Percentiles rank a stretch among this genome's conserved stretches.
phyloP scores from a whole-genome alignment of 2,888 invertebrate species.

The Stegana nigrithorax region DNA sequence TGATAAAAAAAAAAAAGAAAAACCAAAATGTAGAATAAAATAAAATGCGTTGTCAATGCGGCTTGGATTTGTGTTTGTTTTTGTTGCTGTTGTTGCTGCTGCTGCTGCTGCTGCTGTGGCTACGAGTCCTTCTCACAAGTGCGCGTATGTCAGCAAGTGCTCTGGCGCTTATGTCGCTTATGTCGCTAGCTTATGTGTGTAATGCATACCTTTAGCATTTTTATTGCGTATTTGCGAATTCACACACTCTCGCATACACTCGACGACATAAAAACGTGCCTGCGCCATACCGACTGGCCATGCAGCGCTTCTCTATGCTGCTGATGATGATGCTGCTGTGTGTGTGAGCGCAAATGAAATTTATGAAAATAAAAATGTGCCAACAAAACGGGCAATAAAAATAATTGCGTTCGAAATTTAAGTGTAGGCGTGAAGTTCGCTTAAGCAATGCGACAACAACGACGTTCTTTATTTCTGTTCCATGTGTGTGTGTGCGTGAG shows the following conservation, averaged over 20 bases:
- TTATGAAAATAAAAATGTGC: slow-evolving; percentile 55
- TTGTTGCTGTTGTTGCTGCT: neutral
- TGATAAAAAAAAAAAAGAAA: slow-evolving; percentile 32
- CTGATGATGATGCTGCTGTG: slow-evolving; percentile 25
- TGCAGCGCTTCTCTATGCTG: slow-evolving; percentile 35
- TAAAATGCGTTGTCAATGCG: too few relatives aligned
- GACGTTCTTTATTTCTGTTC: neutral
- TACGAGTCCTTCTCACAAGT: too few relatives aligned
- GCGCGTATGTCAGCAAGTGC: too few relatives aligned
- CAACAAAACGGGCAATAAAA: slow-evolving; percentile 48
- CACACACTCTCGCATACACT: slow-evolving; percentile 20
- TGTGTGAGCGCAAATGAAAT: slow-evolving; percentile 34
- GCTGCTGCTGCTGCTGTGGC: too few relatives aligned
- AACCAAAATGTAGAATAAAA: too few relatives aligned
- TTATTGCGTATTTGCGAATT: slow-evolving; percentile 15
- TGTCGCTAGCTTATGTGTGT: too few relatives aligned
- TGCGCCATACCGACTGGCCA: neutral
- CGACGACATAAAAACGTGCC: slow-evolving; percentile 13
- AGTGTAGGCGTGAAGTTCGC: slow-evolving; percentile 51
- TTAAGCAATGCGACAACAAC: slow-evolving; percentile 37
- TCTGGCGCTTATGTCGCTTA: too few relatives aligned
- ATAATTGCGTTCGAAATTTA: slow-evolving; percentile 60
- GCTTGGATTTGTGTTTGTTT: neutral
- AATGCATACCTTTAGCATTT: slow-evolving; percentile 16
- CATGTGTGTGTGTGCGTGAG: neutral